These are phyloP conservation scores for Halictus rubicundus DNA, from an alignment of 1,140 invertebrate genomes.

Conservation along the genomic window DNA sequence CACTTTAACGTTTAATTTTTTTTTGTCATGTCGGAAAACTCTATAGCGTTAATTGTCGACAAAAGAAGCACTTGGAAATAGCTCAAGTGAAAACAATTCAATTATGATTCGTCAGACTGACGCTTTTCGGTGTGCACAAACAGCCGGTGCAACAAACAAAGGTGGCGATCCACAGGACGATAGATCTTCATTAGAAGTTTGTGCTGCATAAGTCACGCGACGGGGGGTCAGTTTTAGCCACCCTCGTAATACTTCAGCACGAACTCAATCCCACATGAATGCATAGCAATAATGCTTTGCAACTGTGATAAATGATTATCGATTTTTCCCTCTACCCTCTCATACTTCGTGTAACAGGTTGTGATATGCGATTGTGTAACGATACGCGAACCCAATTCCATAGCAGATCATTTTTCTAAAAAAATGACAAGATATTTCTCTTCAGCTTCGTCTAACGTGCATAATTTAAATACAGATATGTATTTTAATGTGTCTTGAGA, in stretches of 20 bases:
- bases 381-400: background rate
- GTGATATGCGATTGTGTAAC: background rate
- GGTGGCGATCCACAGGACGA: conserved; percentile 47
- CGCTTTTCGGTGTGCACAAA: background rate
- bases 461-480: background rate
- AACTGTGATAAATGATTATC: conserved; percentile 66
- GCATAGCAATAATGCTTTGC: conserved; percentile 57
- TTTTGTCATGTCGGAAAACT: too few relatives aligned
- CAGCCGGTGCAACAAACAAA: conserved; percentile 50
- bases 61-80: background rate
- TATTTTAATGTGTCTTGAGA: background rate
- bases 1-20: too few relatives aligned
- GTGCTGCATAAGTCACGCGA: conserved; percentile 71
- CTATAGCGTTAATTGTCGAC: too few relatives aligned
- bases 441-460: background rate
- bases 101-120: background rate
- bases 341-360: conserved; percentile 34
- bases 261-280: conserved; percentile 52
- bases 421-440: background rate
- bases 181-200: conserved; percentile 72
- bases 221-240: conserved; percentile 68
- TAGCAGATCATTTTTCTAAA: background rate
- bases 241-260: conserved; percentile 71
- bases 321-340: conserved; percentile 52
- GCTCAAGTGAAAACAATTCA: background rate